These are phyloP conservation scores for Toxotes chatareus DNA, from an alignment of 2,113 vertebrate genomes.

Conservation along the genomic window DNA sequence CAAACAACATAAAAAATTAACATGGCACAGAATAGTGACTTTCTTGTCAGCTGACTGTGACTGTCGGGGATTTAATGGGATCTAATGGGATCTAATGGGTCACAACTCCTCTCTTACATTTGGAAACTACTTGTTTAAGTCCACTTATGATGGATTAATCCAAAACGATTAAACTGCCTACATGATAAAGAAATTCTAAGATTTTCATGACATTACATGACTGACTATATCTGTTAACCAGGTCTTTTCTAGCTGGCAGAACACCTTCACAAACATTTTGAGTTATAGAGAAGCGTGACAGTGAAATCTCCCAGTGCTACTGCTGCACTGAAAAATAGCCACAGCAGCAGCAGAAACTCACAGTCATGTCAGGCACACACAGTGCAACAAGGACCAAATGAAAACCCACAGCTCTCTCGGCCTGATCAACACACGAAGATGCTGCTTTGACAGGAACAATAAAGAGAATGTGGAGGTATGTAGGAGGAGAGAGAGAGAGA, in stretches of 20 bases:
- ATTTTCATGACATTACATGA: conserved; percentile 1
- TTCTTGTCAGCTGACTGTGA: not conserved
- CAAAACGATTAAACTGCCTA: not conserved
- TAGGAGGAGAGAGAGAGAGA: conserved; percentile 3
- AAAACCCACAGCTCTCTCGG: not conserved
- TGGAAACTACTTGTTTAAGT: not conserved
- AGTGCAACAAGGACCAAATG: not conserved
- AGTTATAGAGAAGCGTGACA: conserved; percentile 51
- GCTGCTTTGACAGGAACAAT: conserved; percentile 10
- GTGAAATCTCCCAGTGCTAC: conserved; percentile 3
- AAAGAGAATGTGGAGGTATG: conserved; percentile 26
- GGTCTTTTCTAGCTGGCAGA: not conserved
- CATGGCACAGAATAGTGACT: too few species aligned
- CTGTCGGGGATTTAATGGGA: too few species aligned
- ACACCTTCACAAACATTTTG: conserved; percentile 29
- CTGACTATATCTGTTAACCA: not conserved
- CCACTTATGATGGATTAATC: not conserved
- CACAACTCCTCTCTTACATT: too few species aligned
- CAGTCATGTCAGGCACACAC: not conserved
- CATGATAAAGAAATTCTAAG: not conserved
- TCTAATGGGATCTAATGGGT: too few species aligned
- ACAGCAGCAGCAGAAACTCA: conserved; percentile 4
- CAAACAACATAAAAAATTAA: too few species aligned
- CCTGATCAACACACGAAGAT: conserved; percentile 12
- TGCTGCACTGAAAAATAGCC: not conserved